phyloP scores from a whole-genome alignment of 2,113 vertebrate species.

The Eulacestoma nigropectus region DNA sequence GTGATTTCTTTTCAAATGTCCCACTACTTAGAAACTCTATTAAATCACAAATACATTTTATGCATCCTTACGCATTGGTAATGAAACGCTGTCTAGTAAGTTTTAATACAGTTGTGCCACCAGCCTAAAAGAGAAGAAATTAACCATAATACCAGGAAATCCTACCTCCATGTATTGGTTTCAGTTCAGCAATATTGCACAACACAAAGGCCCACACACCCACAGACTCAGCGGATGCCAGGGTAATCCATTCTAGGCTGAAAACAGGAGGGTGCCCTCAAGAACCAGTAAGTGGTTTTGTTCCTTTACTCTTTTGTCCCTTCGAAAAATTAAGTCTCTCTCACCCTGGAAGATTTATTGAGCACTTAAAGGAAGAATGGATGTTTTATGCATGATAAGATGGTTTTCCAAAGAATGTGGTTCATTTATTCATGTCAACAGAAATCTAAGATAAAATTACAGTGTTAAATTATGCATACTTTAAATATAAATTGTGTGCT shows the following conservation, averaged over 20 bases:
- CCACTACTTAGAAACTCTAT: background rate
- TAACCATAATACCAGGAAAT: background rate
- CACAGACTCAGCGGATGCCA: background rate
- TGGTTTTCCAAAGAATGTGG: background rate
- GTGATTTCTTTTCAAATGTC: background rate
- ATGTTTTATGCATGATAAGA: background rate
- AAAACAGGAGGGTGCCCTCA: background rate
- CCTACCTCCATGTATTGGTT: background rate
- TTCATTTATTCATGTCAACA: background rate
- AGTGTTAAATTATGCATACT: background rate
- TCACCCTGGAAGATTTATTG: background rate
- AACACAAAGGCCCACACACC: background rate
- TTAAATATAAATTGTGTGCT: background rate
- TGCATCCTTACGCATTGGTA: background rate
- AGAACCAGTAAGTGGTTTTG: background rate
- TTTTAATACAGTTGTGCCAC: background rate
- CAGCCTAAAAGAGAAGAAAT: constrained; percentile 8
- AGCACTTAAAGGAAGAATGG: background rate
- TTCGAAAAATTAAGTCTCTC: background rate
- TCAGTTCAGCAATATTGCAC: background rate
- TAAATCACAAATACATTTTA: background rate
- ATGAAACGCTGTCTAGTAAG: background rate
- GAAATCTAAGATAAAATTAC: background rate
- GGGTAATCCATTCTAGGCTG: background rate
- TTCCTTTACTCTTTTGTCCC: background rate